Percentiles rank a stretch among this genome's conserved stretches.
Conservation (phyloP, 2,888 invertebrate species). For the Chelonus formosanus region DNA sequence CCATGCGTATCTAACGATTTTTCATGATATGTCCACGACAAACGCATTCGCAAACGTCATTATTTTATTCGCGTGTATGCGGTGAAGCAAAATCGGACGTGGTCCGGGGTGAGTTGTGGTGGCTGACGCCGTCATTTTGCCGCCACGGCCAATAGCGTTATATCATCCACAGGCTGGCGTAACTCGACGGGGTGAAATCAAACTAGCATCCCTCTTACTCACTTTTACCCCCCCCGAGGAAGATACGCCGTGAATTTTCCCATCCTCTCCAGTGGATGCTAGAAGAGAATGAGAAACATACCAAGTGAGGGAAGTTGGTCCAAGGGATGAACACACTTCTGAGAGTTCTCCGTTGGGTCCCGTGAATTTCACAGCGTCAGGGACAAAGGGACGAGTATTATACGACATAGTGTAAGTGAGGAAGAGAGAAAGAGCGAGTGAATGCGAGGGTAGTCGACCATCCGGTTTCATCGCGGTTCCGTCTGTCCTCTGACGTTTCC, state of each 20-base stretch:
- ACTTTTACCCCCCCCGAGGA: neutral
- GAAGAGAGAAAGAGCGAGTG: constrained; percentile 22
- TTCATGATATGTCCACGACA: constrained; percentile 18
- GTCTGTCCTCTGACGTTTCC: constrained; percentile 66
- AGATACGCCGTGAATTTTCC: constrained; percentile 20
- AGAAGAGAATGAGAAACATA: too few relatives aligned
- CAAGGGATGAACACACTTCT: constrained; percentile 34
- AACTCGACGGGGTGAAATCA: constrained; percentile 29
- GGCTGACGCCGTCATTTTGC: constrained; percentile 56
- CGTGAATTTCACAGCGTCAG: constrained; percentile 42
- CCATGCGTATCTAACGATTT: constrained; percentile 31
- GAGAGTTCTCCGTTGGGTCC: constrained; percentile 38
- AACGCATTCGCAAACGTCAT: constrained; percentile 31
- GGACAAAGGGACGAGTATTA: constrained; percentile 61
- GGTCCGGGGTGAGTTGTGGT: constrained; percentile 44
- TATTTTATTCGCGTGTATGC: constrained; percentile 23
- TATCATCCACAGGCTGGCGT: constrained; percentile 28
- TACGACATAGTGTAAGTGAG: constrained; percentile 44
- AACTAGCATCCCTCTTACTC: constrained; percentile 19
- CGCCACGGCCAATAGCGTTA: constrained; percentile 47
- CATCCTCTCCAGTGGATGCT: neutral
- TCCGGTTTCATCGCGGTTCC: constrained; percentile 65
- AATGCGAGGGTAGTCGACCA: constrained; percentile 52
- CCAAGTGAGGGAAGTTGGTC: constrained; percentile 12
- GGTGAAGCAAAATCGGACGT: constrained; percentile 21